A percentile compares a stretch with the other conserved stretches of the same genome.
These are phyloP conservation scores for Chlorops oryzae DNA, from an alignment of 1,140 invertebrate genomes.

Conservation along the genomic window DNA sequence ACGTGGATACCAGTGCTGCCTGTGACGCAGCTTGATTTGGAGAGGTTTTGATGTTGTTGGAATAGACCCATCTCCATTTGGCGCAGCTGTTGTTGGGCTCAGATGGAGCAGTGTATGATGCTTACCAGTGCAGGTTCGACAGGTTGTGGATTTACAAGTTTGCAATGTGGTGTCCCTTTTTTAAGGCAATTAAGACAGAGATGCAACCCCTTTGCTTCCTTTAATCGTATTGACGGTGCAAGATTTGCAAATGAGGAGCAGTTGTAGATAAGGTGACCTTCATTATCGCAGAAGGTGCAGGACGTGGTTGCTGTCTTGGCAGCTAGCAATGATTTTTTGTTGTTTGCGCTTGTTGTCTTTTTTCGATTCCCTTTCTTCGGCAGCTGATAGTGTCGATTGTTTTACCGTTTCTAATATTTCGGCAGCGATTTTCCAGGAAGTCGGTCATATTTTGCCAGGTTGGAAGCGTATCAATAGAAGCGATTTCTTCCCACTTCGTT, in stretches of 20 bases:
- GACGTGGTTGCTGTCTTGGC: not conserved
- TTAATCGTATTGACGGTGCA: not conserved
- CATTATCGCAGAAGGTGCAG: constrained; percentile 4
- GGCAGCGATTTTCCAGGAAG: constrained; percentile 5
- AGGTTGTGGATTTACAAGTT: not conserved
- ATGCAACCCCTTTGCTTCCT: not conserved
- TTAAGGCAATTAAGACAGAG: constrained; percentile 7
- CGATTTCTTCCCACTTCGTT: constrained; percentile 7
- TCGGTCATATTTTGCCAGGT: not conserved
- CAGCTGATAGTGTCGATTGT: no score
- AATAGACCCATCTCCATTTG: no score
- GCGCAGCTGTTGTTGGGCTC: no score
- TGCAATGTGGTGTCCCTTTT: not conserved
- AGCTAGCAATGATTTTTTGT: not conserved
- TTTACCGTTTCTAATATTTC: not conserved
- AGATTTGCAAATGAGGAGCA: constrained; percentile 3
- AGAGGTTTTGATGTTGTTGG: no score
- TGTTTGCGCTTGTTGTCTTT: no score
- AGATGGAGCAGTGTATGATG: constrained; percentile 11
- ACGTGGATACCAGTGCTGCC: not conserved
- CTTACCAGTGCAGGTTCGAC: not conserved
- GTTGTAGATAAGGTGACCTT: constrained; percentile 4
- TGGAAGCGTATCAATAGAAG: not conserved
- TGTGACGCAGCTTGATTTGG: not conserved
- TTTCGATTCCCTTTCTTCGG: not conserved